Percentiles rank a stretch among this genome's conserved stretches.
These are phyloP conservation scores for Eremophila alpestris DNA, from an alignment of 2,797 vertebrate species.

Conservation along the genomic window DNA sequence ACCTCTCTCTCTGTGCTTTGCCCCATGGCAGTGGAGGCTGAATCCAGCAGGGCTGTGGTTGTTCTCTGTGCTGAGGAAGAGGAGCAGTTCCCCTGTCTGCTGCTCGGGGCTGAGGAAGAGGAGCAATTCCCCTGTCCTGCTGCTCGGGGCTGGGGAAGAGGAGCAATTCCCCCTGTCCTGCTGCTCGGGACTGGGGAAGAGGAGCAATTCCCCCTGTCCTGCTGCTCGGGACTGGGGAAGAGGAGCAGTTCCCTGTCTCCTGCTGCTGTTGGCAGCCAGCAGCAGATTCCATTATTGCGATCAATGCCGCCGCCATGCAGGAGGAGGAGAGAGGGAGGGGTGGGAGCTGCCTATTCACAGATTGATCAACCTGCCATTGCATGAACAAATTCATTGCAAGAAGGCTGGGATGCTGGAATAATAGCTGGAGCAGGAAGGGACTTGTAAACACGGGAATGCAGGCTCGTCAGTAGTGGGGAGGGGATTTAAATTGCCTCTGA, in stretches of 20 bases:
- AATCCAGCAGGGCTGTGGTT: constrained; percentile 45
- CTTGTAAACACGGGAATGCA: constrained; percentile 55
- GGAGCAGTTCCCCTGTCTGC: not conserved
- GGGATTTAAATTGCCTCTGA: constrained; percentile 53
- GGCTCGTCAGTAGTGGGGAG: constrained; percentile 12
- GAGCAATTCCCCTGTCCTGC: constrained; percentile 5
- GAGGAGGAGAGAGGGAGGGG: constrained; percentile 75
- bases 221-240: constrained; percentile 46
- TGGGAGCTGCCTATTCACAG: constrained; percentile 78
- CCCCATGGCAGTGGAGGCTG: constrained; percentile 6
- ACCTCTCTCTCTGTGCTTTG: not conserved
- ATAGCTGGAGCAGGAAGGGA: constrained; percentile 68
- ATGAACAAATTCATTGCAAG: constrained; percentile 70
- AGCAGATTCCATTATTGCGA: constrained; percentile 80
- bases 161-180: constrained; percentile 25
- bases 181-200: not conserved
- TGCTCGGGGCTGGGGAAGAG: constrained; percentile 54
- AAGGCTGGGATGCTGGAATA: constrained; percentile 72
- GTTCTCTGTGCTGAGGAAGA: not conserved
- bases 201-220: constrained; percentile 18
- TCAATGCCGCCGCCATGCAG: constrained; percentile 80
- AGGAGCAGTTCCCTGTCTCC: constrained; percentile 49
- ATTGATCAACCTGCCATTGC: constrained; percentile 84
- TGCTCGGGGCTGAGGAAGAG: constrained; percentile 60
- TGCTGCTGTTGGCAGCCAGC: constrained; percentile 68